Evolutionary conservation across 2,113 vertebrate genomes (phyloP).

Genomic region (Cisticola juncidis): DNA sequence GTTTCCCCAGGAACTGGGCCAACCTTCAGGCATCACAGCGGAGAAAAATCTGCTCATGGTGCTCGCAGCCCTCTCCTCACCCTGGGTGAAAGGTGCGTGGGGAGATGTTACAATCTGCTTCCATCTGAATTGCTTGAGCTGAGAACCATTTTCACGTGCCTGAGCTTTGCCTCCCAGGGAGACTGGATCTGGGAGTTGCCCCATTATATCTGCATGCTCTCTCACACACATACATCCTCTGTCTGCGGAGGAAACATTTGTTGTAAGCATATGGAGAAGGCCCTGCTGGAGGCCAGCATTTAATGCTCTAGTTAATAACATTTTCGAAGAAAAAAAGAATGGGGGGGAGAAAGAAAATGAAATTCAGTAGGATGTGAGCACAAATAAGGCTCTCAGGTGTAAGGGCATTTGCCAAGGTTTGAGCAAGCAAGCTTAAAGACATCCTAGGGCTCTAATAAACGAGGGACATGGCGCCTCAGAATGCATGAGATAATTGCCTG

Average conservation of each 20-base stretch:
- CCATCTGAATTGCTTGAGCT: not conserved
- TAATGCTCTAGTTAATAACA: constrained; percentile 81
- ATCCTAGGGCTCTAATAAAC: not conserved
- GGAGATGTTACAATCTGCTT: constrained; percentile 22
- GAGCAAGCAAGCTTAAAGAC: not conserved
- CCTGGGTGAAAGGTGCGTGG: not conserved
- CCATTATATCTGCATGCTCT: not conserved
- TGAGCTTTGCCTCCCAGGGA: constrained; percentile 8
- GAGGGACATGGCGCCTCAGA: not conserved
- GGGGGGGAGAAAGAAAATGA: not conserved
- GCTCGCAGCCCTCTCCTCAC: not conserved
- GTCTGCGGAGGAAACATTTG: constrained; percentile 45
- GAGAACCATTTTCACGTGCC: not conserved
- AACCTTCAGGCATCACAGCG: not conserved
- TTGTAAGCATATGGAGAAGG: constrained; percentile 74
- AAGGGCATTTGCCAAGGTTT: not conserved
- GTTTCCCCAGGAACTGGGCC: not conserved
- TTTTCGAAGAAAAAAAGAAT: not conserved
- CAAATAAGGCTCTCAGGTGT: constrained; percentile 31
- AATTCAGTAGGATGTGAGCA: constrained; percentile 1
- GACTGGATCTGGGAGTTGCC: not conserved
- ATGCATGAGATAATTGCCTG: not conserved
- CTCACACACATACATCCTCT: not conserved
- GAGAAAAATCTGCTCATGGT: not conserved
- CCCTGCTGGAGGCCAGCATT: constrained; percentile 76